Evolutionary conservation across 1,140 invertebrate genomes (phyloP).

Genomic region (Orchestia grillus): DNA sequence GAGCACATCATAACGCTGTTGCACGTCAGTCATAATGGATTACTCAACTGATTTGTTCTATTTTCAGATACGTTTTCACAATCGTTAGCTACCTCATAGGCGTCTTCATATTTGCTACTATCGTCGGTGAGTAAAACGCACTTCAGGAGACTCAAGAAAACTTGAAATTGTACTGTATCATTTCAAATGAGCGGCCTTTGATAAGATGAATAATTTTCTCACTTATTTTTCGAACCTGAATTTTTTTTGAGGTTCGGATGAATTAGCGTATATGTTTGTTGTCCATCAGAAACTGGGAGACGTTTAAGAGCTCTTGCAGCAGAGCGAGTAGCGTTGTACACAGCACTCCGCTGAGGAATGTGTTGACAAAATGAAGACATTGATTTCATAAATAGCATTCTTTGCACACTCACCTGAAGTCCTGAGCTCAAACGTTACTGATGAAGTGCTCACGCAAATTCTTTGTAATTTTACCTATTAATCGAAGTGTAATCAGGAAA

Average conservation of each 20-base stretch:
- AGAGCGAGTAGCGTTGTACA: too few species aligned
- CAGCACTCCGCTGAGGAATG: background rate
- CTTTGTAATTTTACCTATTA: background rate
- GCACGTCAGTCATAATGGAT: background rate
- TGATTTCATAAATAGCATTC: background rate
- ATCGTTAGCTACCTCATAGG: conserved; percentile 97
- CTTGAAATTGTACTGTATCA: background rate
- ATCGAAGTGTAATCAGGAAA: background rate
- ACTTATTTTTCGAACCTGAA: background rate
- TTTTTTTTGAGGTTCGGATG: background rate
- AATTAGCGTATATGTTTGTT: background rate
- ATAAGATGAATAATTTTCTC: background rate
- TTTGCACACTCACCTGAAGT: background rate
- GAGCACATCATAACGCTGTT: background rate
- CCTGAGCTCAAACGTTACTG: background rate
- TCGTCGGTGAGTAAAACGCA: conserved; percentile 81
- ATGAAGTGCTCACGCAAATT: background rate
- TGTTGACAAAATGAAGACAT: background rate
- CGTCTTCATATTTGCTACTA: conserved; percentile 98
- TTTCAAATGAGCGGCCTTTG: background rate
- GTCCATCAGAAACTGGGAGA: background rate
- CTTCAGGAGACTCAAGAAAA: conserved; percentile 92
- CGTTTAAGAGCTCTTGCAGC: background rate
- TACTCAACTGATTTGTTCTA: conserved; percentile 61
- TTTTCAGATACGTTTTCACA: conserved; percentile 93